Conservation (phyloP, 2,888 invertebrate species). For the Sarcophaga variegata region DNA sequence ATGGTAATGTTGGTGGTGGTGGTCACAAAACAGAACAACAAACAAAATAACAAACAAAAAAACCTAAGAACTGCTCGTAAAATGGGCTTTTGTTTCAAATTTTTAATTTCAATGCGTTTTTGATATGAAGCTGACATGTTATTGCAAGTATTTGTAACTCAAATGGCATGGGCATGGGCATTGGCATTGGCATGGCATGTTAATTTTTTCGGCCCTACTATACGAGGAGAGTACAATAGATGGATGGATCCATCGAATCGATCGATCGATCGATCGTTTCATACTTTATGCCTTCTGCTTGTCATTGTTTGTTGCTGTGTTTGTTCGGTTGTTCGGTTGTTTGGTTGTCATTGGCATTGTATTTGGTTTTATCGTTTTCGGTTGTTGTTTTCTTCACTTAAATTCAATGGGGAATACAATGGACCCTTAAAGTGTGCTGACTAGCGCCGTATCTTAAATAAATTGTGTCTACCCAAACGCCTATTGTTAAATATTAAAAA, state of each 20-base stretch:
- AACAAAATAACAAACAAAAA: neutral
- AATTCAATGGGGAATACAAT: conserved; percentile 78
- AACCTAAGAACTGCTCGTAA: conserved; percentile 16
- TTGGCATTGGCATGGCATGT: conserved; percentile 21
- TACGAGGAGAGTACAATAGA: neutral
- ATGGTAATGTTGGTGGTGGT: conserved; percentile 30
- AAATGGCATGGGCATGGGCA: conserved; percentile 13
- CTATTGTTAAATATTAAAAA: conserved; percentile 68
- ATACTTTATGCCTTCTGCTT: neutral
- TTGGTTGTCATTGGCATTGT: conserved; percentile 18
- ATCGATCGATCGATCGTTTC: neutral
- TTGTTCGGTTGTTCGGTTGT: neutral
- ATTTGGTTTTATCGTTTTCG: conserved; percentile 5
- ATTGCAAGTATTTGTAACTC: conserved; percentile 42
- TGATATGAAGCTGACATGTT: conserved; percentile 57
- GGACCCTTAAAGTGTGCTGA: conserved; percentile 82
- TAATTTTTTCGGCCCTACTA: conserved; percentile 46
- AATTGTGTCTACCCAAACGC: conserved; percentile 80
- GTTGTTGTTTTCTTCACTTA: conserved; percentile 60
- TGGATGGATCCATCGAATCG: neutral
- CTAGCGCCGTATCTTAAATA: conserved; percentile 82
- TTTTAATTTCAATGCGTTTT: conserved; percentile 49
- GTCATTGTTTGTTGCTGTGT: neutral
- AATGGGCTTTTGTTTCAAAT: conserved; percentile 22
- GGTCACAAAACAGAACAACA: neutral